Evolutionary conservation across 2,888 invertebrate species (phyloP).

Genomic region (Metopia argyrocephala): DNA sequence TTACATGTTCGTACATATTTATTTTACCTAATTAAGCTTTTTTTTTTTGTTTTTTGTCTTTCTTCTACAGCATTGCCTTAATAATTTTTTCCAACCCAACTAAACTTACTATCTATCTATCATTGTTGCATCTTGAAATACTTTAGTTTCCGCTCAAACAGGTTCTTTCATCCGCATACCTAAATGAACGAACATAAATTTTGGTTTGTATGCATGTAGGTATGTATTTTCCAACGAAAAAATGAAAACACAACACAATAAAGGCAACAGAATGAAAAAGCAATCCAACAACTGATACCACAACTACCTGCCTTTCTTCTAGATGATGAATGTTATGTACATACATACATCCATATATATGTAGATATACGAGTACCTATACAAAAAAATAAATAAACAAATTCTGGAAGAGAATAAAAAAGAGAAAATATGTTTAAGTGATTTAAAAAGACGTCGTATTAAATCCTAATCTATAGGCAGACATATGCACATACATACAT

Average conservation of each 20-base stretch:
- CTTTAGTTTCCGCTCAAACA: conserved; percentile 79
- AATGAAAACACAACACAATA: conserved; percentile 48
- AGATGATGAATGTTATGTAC: too few species aligned
- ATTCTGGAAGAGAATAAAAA: conserved; percentile 8
- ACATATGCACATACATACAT: conserved; percentile 37
- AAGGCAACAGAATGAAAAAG: conserved; percentile 16
- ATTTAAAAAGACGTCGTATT: conserved; percentile 56
- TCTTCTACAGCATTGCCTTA: conserved; percentile 24
- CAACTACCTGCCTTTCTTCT: conserved; percentile 57
- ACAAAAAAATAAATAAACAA: conserved; percentile 40
- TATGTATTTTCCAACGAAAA: conserved; percentile 25
- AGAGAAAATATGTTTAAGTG: conserved; percentile 40
- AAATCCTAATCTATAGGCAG: conserved; percentile 54
- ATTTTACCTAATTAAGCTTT: conserved; percentile 40
- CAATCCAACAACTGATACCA: conserved; percentile 51
- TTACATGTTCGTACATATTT: not conserved
- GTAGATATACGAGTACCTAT: too few species aligned
- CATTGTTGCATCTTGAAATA: conserved; percentile 63
- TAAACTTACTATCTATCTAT: too few species aligned
- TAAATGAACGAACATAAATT: conserved; percentile 23
- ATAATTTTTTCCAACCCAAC: conserved; percentile 59
- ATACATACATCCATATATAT: too few species aligned
- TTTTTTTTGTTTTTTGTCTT: conserved; percentile 60
- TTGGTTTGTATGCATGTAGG: conserved; percentile 4
- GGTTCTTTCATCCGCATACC: conserved; percentile 75